These are phyloP conservation scores for Drosophila pseudotakahashii DNA, from an alignment of 2,888 invertebrate species.

Conservation along the genomic window DNA sequence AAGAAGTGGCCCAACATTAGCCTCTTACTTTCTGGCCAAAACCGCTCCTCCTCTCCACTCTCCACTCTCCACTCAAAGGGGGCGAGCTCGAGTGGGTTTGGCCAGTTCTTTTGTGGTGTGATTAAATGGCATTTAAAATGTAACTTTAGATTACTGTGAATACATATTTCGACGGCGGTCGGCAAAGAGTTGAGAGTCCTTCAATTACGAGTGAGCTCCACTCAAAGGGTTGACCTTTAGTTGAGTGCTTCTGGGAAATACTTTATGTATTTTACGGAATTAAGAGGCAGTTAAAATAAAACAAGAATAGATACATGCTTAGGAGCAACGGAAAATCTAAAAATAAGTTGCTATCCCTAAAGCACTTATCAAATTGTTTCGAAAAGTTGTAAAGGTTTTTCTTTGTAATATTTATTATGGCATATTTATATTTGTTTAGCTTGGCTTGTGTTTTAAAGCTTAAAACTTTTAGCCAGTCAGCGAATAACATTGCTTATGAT, in stretches of 20 bases:
- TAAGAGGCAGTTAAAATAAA: background rate
- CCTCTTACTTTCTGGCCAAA: slow-evolving; percentile 45
- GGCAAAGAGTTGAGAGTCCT: slow-evolving; percentile 26
- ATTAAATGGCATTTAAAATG: slow-evolving; percentile 73
- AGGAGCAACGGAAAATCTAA: background rate
- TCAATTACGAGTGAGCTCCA: slow-evolving; percentile 25
- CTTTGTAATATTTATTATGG: no score
- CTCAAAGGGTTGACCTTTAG: slow-evolving; percentile 22
- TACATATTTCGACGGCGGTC: slow-evolving; percentile 19
- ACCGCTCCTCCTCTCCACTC: no score
- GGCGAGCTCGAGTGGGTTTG: slow-evolving; percentile 38
- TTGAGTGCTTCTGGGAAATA: background rate
- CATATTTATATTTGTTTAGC: background rate
- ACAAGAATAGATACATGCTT: background rate
- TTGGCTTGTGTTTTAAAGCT: background rate
- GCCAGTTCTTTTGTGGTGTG: slow-evolving; percentile 72
- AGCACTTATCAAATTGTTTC: background rate
- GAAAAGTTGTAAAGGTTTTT: background rate
- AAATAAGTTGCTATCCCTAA: background rate
- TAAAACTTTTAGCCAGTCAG: slow-evolving; percentile 1
- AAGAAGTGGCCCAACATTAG: slow-evolving; percentile 46
- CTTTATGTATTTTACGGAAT: background rate
- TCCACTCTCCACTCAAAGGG: background rate
- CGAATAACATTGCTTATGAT: background rate
- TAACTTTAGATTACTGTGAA: slow-evolving; percentile 65